Conservation (phyloP, 2,888 invertebrate species). For the Hypomecis atomaria region DNA sequence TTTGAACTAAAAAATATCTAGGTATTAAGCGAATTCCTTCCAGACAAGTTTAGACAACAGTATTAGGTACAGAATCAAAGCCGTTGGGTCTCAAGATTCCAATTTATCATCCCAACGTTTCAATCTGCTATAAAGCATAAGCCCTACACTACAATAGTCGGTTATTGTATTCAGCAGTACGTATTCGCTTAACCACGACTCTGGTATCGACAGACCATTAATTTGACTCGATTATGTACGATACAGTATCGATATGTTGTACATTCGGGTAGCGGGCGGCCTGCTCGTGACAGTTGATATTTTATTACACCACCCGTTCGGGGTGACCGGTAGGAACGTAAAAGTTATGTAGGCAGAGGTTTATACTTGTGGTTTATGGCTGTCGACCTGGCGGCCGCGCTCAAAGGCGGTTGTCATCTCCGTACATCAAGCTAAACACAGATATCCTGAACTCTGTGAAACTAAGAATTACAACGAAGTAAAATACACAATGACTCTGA, state of each 20-base stretch:
- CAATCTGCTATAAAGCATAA: neutral
- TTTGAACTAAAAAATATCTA: too few relatives aligned
- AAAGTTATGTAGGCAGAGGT: slow-evolving; percentile 6
- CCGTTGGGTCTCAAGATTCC: neutral
- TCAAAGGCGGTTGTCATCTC: too few relatives aligned
- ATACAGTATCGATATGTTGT: slow-evolving; percentile 33
- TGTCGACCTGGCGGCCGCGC: too few relatives aligned
- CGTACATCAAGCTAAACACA: too few relatives aligned
- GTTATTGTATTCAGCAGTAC: slow-evolving; percentile 6
- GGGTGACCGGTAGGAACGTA: slow-evolving; percentile 26
- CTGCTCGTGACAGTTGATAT: slow-evolving; percentile 55
- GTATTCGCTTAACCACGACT: slow-evolving; percentile 28
- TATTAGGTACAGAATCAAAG: neutral
- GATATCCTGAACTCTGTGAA: too few relatives aligned
- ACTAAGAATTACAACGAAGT: too few relatives aligned
- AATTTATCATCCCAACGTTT: slow-evolving; percentile 1
- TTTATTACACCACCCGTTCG: slow-evolving; percentile 46
- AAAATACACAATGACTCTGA: too few relatives aligned
- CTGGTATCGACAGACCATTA: slow-evolving; percentile 44
- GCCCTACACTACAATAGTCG: neutral
- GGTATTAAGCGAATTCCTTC: too few relatives aligned
- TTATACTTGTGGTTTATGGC: neutral
- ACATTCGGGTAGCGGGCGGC: slow-evolving; percentile 9
- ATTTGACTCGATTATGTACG: slow-evolving; percentile 42
- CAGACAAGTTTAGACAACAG: too few relatives aligned